These are phyloP conservation scores for Sinocyclocheilus maitianheensis DNA, from an alignment of 2,113 vertebrate genomes.

Conservation along the genomic window DNA sequence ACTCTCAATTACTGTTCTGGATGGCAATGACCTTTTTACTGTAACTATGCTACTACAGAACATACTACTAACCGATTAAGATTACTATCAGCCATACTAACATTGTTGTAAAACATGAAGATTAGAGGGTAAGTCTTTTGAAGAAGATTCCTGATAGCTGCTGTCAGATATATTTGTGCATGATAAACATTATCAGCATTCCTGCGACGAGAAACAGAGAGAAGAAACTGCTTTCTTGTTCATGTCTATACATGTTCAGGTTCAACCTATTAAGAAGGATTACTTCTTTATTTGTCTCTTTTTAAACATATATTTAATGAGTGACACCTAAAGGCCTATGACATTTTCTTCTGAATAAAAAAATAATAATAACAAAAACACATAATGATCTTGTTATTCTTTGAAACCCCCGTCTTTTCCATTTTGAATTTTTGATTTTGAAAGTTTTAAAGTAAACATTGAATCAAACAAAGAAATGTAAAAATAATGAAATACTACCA, in stretches of 20 bases:
- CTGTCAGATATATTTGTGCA: conserved; percentile 1
- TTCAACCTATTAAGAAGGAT: background rate
- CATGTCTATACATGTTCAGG: background rate
- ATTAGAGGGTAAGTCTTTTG: background rate
- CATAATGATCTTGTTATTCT: too few relatives aligned
- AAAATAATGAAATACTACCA: background rate
- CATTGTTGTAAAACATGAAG: background rate
- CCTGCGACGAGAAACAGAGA: background rate
- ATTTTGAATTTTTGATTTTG: too few relatives aligned
- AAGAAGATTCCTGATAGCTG: conserved; percentile 9
- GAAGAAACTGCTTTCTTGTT: background rate
- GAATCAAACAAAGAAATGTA: background rate
- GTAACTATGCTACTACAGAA: background rate
- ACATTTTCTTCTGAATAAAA: too few relatives aligned
- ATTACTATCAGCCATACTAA: background rate
- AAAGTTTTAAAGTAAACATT: background rate
- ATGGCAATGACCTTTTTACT: background rate
- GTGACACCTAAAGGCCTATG: too few relatives aligned
- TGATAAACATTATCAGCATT: conserved; percentile 4
- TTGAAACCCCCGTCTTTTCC: too few relatives aligned
- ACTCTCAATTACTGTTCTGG: background rate
- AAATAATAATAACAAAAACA: background rate
- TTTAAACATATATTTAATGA: too few relatives aligned
- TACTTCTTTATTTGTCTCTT: too few relatives aligned
- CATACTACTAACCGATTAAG: background rate